A percentile compares a stretch with the other conserved stretches of the same genome.
Conservation (phyloP, 2,888 invertebrate species). For the Idaea aversata region DNA sequence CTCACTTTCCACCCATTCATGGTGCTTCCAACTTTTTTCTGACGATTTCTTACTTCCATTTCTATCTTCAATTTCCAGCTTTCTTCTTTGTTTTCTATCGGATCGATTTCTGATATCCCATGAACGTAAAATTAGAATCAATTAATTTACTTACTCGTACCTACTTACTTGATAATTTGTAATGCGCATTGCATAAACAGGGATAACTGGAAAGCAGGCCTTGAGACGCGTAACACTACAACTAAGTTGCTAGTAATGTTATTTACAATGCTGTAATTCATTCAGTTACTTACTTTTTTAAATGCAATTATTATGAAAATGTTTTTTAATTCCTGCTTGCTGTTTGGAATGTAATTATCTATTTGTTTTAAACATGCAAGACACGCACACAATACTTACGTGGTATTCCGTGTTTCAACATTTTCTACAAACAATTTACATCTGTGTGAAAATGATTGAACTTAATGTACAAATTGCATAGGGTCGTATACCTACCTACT, state of each 20-base stretch:
- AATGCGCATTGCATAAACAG: not conserved
- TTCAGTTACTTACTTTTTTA: not conserved
- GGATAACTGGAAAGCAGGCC: not conserved
- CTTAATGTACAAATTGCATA: conserved; percentile 33
- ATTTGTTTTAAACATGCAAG: not conserved
- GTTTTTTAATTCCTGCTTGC: not conserved
- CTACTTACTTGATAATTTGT: not conserved
- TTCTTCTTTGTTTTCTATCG: conserved; percentile 56
- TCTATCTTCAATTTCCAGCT: conserved; percentile 64
- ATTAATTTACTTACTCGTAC: not conserved
- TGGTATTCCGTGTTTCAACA: conserved; percentile 1
- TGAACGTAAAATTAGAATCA: not conserved
- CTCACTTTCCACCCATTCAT: conserved; percentile 79
- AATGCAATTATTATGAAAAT: not conserved
- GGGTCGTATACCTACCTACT: conserved; percentile 9
- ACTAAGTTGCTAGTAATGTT: not conserved
- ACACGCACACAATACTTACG: not conserved
- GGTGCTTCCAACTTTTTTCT: conserved; percentile 72
- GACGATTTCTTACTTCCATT: conserved; percentile 71
- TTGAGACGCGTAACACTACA: not conserved
- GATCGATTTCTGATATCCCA: conserved; percentile 1
- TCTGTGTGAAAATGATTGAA: conserved; percentile 33
- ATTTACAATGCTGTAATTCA: not conserved
- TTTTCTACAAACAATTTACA: conserved; percentile 10
- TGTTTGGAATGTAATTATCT: not conserved